Base-by-base conservation (phyloP, 2,888 invertebrate genomes). In the Drosophila maculinotata region DNA sequence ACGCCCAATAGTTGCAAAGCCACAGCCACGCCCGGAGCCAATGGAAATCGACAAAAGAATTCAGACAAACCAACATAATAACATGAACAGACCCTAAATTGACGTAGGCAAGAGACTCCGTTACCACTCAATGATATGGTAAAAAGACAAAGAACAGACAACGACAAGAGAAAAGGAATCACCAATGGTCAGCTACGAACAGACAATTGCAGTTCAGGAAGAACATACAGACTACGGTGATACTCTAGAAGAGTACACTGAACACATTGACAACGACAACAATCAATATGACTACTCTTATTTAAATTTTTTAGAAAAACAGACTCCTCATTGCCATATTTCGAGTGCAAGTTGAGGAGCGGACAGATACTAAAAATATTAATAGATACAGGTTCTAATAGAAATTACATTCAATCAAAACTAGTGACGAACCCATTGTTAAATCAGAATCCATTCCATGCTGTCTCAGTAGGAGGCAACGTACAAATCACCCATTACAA, bases 401-500 rank as follows among this genome's bases (percentile, higher is more conserved):
- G n/a, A n/a, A n/a, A n/a, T n/a, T n/a, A n/a, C n/a, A n/a, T n/a
- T n/a, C n/a, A n/a, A n/a, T n/a, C n/a, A n/a, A n/a, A n/a, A n/a
- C n/a, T n/a, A n/a, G n/a, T n/a, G n/a, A n/a, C n/a, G n/a, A n/a
- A n/a, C n/a, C n/a, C n/a, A n/a, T n/a, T n/a, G n/a, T n/a, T n/a
- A n/a, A n/a, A n/a, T n/a, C n/a, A n/a, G n/a, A n/a, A n/a, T n/a
- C n/a, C n/a, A n/a, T n/a, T n/a, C n/a, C n/a, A n/a, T n/a, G n/a
- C n/a, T n/a, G 17, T 28, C 15, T 44, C 28, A 6, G 28, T 31
- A 26, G 44, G 30, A 15, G 44, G 44, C 10, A 28, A 44, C n/a
- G 14, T 10, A 9, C 28, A 28, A 28, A 15, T 42, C 25, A 42
- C 28, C 14, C 17, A 41, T 42, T 14, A 42, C 10, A 42, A n/a